Evolutionary conservation across 2,797 vertebrate species (phyloP).

Genomic region (Meda fulgida): DNA sequence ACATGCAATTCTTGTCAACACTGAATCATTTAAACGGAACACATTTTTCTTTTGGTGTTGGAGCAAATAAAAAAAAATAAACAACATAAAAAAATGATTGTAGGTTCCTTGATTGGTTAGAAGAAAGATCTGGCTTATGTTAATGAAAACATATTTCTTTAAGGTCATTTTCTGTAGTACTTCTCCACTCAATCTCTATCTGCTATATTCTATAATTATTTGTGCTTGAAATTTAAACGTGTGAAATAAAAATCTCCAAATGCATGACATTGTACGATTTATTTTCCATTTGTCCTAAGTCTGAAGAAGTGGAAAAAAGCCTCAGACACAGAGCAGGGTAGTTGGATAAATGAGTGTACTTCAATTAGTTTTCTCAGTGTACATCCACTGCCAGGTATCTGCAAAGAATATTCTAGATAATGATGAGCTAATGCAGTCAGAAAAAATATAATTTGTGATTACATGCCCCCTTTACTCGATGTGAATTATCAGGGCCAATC

Average conservation of each 20-base stretch:
- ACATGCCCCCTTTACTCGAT: not conserved
- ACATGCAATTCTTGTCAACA: not conserved
- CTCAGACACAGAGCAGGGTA: not conserved
- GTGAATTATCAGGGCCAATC: too few species aligned
- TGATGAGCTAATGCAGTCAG: conserved; percentile 7
- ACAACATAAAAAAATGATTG: not conserved
- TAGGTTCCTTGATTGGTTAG: not conserved
- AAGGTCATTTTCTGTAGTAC: not conserved
- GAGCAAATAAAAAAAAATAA: not conserved
- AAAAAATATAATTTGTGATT: not conserved
- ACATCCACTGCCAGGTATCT: conserved; percentile 36
- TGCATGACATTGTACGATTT: not conserved
- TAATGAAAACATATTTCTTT: not conserved
- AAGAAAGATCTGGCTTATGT: not conserved
- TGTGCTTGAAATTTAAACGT: too few species aligned
- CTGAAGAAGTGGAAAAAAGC: not conserved
- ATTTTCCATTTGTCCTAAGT: not conserved
- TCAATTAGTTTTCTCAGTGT: conserved; percentile 50
- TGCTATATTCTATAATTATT: too few species aligned
- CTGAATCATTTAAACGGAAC: not conserved
- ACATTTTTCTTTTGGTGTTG: not conserved
- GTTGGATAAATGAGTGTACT: conserved; percentile 27
- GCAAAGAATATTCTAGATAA: conserved; percentile 31
- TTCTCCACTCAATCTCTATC: not conserved
- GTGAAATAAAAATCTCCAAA: too few species aligned